Conservation (phyloP, 2,888 invertebrate genomes). For the Ochropacha duplaris region DNA sequence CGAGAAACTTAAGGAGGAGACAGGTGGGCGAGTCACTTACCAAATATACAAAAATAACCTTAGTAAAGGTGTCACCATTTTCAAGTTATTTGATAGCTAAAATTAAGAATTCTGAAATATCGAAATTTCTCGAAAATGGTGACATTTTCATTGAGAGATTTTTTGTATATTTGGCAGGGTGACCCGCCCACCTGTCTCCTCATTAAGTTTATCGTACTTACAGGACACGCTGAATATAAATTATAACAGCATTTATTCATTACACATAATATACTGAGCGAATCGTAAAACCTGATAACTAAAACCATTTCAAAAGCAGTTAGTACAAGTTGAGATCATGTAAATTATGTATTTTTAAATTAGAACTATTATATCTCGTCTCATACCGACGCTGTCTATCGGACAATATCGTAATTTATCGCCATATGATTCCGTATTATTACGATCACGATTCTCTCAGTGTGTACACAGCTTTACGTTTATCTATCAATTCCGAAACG, state of each 20-base stretch:
- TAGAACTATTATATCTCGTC: background rate
- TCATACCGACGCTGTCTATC: background rate
- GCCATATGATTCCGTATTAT: background rate
- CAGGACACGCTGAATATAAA: too few relatives aligned
- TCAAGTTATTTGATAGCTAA: too few relatives aligned
- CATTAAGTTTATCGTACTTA: too few relatives aligned
- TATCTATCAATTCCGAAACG: background rate
- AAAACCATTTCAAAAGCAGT: background rate
- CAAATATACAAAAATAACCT: too few relatives aligned
- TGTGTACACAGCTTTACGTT: background rate
- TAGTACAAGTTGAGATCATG: background rate
- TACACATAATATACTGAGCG: background rate
- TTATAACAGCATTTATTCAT: conserved; percentile 20
- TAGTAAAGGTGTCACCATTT: too few relatives aligned
- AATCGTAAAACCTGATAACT: background rate
- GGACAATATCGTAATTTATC: background rate
- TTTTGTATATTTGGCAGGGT: too few relatives aligned
- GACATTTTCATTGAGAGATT: too few relatives aligned
- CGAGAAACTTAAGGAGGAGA: too few relatives aligned
- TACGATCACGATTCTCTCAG: background rate
- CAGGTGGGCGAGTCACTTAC: too few relatives aligned
- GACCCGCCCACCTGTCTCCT: too few relatives aligned
- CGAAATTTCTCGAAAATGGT: too few relatives aligned
- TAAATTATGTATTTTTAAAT: background rate
- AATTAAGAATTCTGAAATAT: too few relatives aligned